Evolutionary conservation across 2,888 invertebrate species (phyloP), one percentile per base, ranked within the genome.

Genomic region (Diarsia dahlii): DNA sequence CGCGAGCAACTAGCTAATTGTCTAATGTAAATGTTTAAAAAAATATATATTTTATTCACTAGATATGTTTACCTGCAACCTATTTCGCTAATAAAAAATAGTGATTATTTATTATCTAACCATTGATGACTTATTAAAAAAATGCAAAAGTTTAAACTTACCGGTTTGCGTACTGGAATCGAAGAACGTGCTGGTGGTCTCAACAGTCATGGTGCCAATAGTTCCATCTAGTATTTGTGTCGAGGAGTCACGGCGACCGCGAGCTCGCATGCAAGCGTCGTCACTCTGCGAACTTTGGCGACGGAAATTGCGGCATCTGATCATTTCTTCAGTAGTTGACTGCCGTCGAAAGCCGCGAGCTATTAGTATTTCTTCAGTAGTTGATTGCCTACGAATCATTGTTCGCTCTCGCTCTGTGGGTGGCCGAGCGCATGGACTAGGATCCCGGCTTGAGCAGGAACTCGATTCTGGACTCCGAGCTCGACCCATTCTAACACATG

Each of bases 111-210:
- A 58, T 58, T 58, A 8, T 15, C 8, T 28, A 28, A 9, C 58
- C 28, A 18, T 60, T 28, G 18, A 18, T 60, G 28, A 18, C 58
- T 9, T 2, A n/a, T 1, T 12, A n/a, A 62, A 60, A 15, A 23
- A 6, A 23, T 18, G n/a, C 52, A 54, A 48, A 48, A 28, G 0
- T 34, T 56, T 23, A 2, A 60, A 97, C 98, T 98, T 91, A 99
- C 99, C 99, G 92, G 99, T 99, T 96, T 99, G 99, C 46, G 99
- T 99, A 94, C 99, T 98, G 86, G 98, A 98, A 95, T 99, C 99
- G 92, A 99, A 99, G 94, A 99, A 98, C 0, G 99, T 99, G 94
- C 98, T 98, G 8, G 99, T 98, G 5, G 99, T 99, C 94, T 99
- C 99, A 46, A 99, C 98, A 0, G 99, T 99, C 99, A 99, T 99